Conservation (phyloP, 2,888 invertebrate species). For the Nycteola revayana region DNA sequence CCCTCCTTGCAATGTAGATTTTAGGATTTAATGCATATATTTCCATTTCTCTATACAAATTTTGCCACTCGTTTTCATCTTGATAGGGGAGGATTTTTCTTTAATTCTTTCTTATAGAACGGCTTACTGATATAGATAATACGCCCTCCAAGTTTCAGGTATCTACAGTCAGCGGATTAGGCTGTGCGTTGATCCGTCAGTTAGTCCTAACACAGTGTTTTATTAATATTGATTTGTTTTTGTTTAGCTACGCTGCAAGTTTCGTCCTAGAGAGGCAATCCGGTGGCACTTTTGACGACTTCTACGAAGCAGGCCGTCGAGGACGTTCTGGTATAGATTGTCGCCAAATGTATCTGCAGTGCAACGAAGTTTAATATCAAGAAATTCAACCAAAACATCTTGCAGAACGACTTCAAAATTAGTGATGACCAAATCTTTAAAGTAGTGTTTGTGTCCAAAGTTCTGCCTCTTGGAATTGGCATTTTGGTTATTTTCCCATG, state of each 20-base stretch:
- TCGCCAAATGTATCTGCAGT: constrained; percentile 91
- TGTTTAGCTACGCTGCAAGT: constrained; percentile 94
- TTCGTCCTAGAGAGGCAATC: constrained; percentile 90
- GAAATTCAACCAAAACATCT: constrained; percentile 32
- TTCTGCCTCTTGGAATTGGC: constrained; percentile 19
- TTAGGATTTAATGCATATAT: too few species aligned
- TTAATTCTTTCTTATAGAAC: too few species aligned
- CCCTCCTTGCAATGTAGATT: too few species aligned
- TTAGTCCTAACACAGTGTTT: too few species aligned
- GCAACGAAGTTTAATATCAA: constrained; percentile 90
- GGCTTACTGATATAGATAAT: too few species aligned
- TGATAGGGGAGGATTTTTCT: too few species aligned
- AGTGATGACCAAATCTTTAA: constrained; percentile 34
- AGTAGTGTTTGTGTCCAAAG: constrained; percentile 29
- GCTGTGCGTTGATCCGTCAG: too few species aligned
- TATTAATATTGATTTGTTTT: too few species aligned
- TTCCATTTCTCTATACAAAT: too few species aligned
- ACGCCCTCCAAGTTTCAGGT: too few species aligned
- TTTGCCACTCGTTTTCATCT: too few species aligned
- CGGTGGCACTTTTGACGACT: constrained; percentile 87
- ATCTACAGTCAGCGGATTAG: too few species aligned
- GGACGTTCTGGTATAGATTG: constrained; percentile 94
- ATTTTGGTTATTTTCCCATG: constrained; percentile 9
- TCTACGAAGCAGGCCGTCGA: constrained; percentile 92
- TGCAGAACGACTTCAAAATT: constrained; percentile 34